Conservation (phyloP, 2,888 invertebrate genomes). For the Ceriagrion tenellum region DNA sequence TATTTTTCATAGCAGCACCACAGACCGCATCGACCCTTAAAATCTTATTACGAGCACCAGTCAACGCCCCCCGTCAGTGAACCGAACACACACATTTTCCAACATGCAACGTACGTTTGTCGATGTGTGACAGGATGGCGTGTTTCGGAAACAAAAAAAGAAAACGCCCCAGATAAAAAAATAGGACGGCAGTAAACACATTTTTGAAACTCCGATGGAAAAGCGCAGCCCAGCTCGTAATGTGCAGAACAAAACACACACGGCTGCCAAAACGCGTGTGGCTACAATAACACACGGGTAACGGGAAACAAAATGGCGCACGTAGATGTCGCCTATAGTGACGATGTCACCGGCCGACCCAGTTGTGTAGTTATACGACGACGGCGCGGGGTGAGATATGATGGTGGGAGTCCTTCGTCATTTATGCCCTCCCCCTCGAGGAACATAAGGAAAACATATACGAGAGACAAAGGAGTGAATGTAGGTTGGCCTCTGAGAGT, state of each 20-base stretch:
- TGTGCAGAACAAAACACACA: not conserved
- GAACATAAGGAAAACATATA: not conserved
- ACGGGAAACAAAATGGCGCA: slow-evolving; percentile 48
- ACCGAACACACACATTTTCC: not conserved
- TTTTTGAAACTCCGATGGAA: slow-evolving; percentile 4
- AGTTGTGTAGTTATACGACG: slow-evolving; percentile 29
- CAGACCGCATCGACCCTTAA: not conserved
- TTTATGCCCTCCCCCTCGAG: not conserved
- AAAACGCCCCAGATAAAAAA: slow-evolving; percentile 2
- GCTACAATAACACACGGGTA: not conserved
- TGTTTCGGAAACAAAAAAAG: not conserved
- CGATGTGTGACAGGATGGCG: slow-evolving; percentile 26
- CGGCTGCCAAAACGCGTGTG: not conserved
- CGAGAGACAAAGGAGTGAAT: not conserved
- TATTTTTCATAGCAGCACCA: not conserved
- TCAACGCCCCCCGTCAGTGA: not conserved
- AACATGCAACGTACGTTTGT: not conserved
- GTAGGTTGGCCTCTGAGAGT: slow-evolving; percentile 20
- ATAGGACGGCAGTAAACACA: not conserved
- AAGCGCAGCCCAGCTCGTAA: not conserved
- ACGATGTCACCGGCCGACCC: slow-evolving; percentile 44
- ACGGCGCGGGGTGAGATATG: not conserved
- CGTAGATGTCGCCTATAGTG: not conserved
- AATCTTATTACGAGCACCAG: not conserved
- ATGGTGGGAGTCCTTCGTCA: not conserved